Base-by-base conservation (phyloP, 2,888 invertebrate species). In the Lepas anatifera region DNA sequence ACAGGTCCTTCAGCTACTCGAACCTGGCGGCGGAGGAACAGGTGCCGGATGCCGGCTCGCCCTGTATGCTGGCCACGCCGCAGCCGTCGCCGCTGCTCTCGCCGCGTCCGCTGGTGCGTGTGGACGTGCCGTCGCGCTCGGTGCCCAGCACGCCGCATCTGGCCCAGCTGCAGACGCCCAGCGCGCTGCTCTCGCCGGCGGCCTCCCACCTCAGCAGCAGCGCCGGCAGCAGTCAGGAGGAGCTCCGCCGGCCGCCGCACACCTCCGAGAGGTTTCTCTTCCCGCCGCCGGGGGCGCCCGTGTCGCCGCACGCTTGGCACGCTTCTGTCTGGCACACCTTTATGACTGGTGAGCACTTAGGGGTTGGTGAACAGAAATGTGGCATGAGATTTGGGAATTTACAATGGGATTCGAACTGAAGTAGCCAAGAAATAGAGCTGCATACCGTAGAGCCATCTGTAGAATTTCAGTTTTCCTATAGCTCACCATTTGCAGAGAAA, bases 171-270 rank as follows among this genome's bases (percentile, higher is more conserved):
- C 29, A 32, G 32, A 58, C 58, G 52, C 74, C 74, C 32, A 73
- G 72, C n/a, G 72, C 72, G 22, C 71, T 74, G 13, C 68, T 74
- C 43, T 73, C 73, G 29, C 74, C 74, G 16, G 74, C 74, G 25
- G 73, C 74, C 27, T 73, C 73, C 10, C 74, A 74, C 52, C 72
- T 73, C 16, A 72, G 72, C 68, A 72, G 72, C 29, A 73, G 73
- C 37, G 73, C 74, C 46, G 71, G 73, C n/a, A 73, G 71, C 67
- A 73, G 72, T 29, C 73, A 73, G 25, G 70, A 72, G 37, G 74
- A 74, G 69, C 72, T 73, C 37, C 70, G 73, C 41, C n/a, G n/a
- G n/a, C n/a, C n/a, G n/a, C n/a, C n/a, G n/a, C n/a, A n/a, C n/a
- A 73, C 72, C 46, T 69, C 69, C 37, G 74, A 74, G 27, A 66